phyloP scores from a whole-genome alignment of 2,888 invertebrate genomes.

The Caenorhabditis uteleia region DNA sequence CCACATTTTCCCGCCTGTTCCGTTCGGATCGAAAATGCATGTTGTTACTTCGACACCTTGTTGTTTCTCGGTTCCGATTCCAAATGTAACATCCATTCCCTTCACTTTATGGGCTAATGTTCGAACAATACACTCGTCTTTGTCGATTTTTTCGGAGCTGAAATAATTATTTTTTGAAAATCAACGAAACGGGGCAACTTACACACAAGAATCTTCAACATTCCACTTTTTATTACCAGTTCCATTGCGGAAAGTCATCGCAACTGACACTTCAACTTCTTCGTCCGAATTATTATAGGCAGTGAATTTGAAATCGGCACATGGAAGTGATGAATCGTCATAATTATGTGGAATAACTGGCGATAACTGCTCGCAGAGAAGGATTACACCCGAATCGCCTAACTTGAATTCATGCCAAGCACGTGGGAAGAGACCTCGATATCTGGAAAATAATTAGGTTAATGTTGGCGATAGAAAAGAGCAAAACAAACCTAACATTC shows the following conservation, averaged over 20 bases:
- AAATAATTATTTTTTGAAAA: conserved; percentile 21
- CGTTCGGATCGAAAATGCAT: conserved; percentile 46
- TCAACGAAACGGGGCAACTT: not conserved
- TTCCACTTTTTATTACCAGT: conserved; percentile 74
- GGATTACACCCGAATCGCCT: conserved; percentile 80
- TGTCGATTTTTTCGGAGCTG: too few relatives aligned
- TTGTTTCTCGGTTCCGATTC: conserved; percentile 61
- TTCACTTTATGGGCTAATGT: conserved; percentile 71
- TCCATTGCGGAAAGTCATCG: conserved; percentile 89
- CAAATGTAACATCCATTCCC: conserved; percentile 72
- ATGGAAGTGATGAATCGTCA: conserved; percentile 86
- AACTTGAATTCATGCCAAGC: conserved; percentile 89
- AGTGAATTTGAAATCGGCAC: conserved; percentile 85
- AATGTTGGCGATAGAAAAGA: not conserved
- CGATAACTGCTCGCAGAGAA: conserved; percentile 86
- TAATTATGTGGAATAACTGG: conserved; percentile 92
- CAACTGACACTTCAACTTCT: conserved; percentile 79
- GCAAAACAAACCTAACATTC: conserved; percentile 10
- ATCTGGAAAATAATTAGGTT: conserved; percentile 21
- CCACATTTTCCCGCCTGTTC: conserved; percentile 36
- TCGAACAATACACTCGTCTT: conserved; percentile 14
- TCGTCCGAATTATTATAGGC: conserved; percentile 77
- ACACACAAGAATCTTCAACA: conserved; percentile 46
- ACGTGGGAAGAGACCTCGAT: conserved; percentile 83
- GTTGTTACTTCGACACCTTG: conserved; percentile 22